Evolutionary conservation across 2,888 invertebrate species (phyloP).

Genomic region (Archips crataeganus): DNA sequence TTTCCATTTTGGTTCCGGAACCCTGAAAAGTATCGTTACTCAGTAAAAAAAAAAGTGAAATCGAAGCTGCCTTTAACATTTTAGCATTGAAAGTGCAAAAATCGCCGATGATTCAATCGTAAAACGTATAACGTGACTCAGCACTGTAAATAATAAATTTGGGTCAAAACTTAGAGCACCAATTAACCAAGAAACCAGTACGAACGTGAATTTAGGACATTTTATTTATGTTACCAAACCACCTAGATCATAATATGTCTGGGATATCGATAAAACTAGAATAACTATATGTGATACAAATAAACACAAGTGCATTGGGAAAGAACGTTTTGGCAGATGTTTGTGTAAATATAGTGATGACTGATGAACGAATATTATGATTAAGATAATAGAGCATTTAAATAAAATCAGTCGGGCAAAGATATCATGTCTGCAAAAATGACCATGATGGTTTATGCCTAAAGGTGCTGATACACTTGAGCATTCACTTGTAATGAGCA

Average conservation of each 20-base stretch:
- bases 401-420: no score
- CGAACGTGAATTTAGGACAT: conserved; percentile 25
- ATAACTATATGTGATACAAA: background rate
- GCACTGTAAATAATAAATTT: conserved; percentile 21
- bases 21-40: no score
- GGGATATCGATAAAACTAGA: background rate
- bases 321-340: background rate
- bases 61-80: background rate
- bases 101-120: conserved; percentile 4
- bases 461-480: no score
- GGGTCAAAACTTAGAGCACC: conserved; percentile 21
- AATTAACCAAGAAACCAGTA: conserved; percentile 30
- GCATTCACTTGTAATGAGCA: no score
- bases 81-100: background rate
- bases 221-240: conserved; percentile 20
- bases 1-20: no score
- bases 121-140: conserved; percentile 27
- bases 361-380: no score
- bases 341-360: no score
- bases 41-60: background rate
- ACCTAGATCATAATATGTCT: conserved; percentile 2
- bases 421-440: no score
- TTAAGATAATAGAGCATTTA: no score
- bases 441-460: no score
- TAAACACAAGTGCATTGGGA: background rate